Evolutionary conservation across 92 coral and sea anemone species (phyloP).

Genomic region (Epizoanthus rinbou): DNA sequence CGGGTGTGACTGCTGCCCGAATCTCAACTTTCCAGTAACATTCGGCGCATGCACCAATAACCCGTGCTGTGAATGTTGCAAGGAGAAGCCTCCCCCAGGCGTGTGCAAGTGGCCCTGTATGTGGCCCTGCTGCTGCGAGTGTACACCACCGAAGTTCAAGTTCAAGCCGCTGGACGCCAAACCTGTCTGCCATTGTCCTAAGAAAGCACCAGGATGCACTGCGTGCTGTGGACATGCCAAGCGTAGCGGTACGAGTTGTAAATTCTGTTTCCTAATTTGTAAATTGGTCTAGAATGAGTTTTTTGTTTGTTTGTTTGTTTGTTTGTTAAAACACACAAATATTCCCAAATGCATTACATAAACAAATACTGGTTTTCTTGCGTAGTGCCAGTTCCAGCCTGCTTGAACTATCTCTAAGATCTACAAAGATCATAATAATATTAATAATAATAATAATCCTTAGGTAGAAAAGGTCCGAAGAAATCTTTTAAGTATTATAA

Average conservation of each 20-base stretch:
- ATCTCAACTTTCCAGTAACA: constrained; percentile 77
- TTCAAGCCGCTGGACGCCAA: constrained; percentile 84
- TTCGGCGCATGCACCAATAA: constrained; percentile 86
- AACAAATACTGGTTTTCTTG: too few relatives aligned
- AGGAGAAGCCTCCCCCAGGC: constrained; percentile 83
- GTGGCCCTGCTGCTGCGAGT: constrained; percentile 92
- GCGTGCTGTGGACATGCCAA: constrained; percentile 53
- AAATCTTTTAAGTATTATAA: too few relatives aligned
- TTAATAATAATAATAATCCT: too few relatives aligned
- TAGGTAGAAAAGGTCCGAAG: too few relatives aligned
- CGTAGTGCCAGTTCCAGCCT: too few relatives aligned
- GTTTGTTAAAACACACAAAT: not conserved
- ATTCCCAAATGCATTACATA: too few relatives aligned
- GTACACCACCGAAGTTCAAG: constrained; percentile 85
- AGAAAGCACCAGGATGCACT: constrained; percentile 55
- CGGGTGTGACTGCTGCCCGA: constrained; percentile 81
- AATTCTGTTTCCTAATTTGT: not conserved
- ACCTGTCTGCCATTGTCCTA: constrained; percentile 83
- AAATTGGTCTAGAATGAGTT: not conserved
- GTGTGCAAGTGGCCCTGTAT: constrained; percentile 92
- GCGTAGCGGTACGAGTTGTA: not conserved
- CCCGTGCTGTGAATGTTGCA: constrained; percentile 83
- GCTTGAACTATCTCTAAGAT: too few relatives aligned
- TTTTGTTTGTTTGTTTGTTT: too few relatives aligned
- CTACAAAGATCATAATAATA: too few relatives aligned